A percentile compares a stretch with the other conserved stretches of the same genome.
Conservation (phyloP, 1,140 invertebrate species). For the Heliothis subflexa region DNA sequence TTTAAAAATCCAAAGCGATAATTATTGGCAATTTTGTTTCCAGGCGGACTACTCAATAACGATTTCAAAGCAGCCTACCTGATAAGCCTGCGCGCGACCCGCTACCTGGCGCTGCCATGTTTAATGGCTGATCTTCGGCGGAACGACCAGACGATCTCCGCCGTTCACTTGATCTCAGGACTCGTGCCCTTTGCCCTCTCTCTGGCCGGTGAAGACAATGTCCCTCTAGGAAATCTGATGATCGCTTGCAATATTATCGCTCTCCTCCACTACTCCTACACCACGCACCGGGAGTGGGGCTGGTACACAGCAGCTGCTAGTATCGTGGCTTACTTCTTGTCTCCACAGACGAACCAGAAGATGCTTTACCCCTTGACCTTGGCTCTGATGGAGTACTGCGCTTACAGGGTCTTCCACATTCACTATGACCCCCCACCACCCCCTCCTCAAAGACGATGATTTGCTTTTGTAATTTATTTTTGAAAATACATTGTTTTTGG, state of each 20-base stretch:
- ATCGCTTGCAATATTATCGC: conserved; percentile 73
- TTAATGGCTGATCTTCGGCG: conserved; percentile 74
- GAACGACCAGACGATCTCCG: conserved; percentile 57
- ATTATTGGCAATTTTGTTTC: conserved; percentile 38
- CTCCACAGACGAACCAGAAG: conserved; percentile 55
- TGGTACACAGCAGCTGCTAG: conserved; percentile 75
- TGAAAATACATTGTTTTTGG: conserved; percentile 1
- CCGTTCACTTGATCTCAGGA: conserved; percentile 70
- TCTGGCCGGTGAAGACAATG: conserved; percentile 67
- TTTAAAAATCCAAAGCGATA: not conserved
- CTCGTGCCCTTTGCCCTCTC: conserved; percentile 70
- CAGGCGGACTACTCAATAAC: conserved; percentile 68
- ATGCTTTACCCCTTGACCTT: conserved; percentile 69
- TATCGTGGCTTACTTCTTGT: conserved; percentile 68
- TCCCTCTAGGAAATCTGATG: conserved; percentile 65
- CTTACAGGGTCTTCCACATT: conserved; percentile 64
- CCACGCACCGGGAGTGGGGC: conserved; percentile 64
- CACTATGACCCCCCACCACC: conserved; percentile 46
- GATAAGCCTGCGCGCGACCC: conserved; percentile 65
- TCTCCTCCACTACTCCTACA: conserved; percentile 66
- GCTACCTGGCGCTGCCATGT: conserved; percentile 75
- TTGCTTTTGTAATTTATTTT: not conserved
- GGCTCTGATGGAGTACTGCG: conserved; percentile 72
- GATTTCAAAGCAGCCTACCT: conserved; percentile 70
- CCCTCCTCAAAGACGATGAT: not conserved